phyloP scores from a whole-genome alignment of 2,888 invertebrate genomes.

The Hydrotaea cyrtoneurina region DNA sequence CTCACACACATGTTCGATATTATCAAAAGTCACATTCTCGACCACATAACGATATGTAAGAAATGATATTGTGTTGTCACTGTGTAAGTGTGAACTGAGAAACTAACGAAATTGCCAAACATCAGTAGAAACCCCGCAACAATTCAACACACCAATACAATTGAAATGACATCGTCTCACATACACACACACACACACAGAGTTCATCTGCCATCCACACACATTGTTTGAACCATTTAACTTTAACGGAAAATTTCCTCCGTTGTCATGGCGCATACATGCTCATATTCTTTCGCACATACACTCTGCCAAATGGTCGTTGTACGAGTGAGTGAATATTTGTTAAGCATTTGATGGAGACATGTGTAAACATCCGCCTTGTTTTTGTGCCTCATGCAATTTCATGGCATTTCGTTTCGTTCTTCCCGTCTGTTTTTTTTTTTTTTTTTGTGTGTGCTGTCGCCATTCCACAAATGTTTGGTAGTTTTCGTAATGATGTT shows the following conservation, averaged over 20 bases:
- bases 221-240: not conserved
- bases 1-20: conserved; percentile 18
- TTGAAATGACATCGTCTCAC: not conserved
- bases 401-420: not conserved
- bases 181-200: too few species aligned
- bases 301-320: not conserved
- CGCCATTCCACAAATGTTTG: conserved; percentile 35
- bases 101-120: conserved; percentile 54
- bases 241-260: conserved; percentile 12
- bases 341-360: conserved; percentile 54
- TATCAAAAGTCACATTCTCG: conserved; percentile 42
- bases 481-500: conserved; percentile 40
- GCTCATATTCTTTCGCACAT: not conserved
- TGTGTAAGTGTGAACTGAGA: conserved; percentile 41
- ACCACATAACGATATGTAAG: conserved; percentile 36
- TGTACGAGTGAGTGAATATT: conserved; percentile 24
- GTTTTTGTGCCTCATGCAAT: conserved; percentile 6
- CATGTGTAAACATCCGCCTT: conserved; percentile 60
- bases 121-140: conserved; percentile 1
- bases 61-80: conserved; percentile 45
- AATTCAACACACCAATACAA: conserved; percentile 10
- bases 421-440: not conserved
- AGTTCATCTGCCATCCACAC: not conserved
- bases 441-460: conserved; percentile 5
- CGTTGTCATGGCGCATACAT: not conserved